A percentile compares a stretch with the other conserved stretches of the same genome.
Evolutionary conservation across 2,113 vertebrate species (phyloP).

Genomic region (Gnathonemus longibarbis): DNA sequence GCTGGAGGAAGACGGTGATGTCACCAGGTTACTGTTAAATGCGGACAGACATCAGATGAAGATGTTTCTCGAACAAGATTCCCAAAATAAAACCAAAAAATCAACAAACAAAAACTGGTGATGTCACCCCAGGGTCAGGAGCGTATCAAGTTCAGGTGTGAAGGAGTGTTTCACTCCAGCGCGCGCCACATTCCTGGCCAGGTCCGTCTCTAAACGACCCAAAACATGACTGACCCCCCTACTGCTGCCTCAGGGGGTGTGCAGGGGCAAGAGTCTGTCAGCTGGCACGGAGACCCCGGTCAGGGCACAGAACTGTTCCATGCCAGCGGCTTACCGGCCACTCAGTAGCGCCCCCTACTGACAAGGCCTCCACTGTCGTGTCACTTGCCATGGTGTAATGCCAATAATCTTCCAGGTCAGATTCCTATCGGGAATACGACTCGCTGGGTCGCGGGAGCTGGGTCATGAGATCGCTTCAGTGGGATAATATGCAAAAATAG

Average conservation of each 20-base stretch:
- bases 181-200: neutral
- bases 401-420: neutral
- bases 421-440: neutral
- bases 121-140: neutral
- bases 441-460: neutral
- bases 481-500: constrained; percentile 4
- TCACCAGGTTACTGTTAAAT: neutral
- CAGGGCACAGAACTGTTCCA: neutral
- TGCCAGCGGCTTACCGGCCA: neutral
- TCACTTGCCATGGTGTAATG: neutral
- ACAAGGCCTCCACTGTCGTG: neutral
- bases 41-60: neutral
- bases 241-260: neutral
- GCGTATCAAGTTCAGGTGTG: neutral
- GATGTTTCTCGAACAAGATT: neutral
- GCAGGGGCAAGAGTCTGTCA: neutral
- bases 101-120: neutral
- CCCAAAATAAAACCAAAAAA: neutral
- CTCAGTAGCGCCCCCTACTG: neutral
- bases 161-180: neutral
- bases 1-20: neutral
- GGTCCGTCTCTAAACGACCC: neutral
- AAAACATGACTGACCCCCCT: neutral
- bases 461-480: neutral
- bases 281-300: neutral